phyloP scores from a whole-genome alignment of 2,888 invertebrate species.

The Marasmarcha lunaedactyla region DNA sequence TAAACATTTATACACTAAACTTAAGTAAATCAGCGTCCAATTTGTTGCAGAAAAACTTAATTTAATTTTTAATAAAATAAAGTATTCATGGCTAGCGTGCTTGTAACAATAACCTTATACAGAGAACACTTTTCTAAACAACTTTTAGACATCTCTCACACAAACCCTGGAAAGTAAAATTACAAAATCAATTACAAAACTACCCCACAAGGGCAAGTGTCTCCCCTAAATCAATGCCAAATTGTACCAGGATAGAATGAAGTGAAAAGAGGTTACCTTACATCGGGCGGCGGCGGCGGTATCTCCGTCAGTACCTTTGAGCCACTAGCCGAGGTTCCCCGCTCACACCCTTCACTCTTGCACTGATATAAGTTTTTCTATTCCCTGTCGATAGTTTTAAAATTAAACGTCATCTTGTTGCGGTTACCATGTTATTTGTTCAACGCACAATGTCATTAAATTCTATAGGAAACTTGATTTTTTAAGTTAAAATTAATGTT shows the following conservation, averaged over 20 bases:
- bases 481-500: too few species aligned
- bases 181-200: too few species aligned
- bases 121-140: too few species aligned
- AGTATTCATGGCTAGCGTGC: too few species aligned
- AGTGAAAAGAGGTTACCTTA: constrained; percentile 30
- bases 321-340: too few species aligned
- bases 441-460: constrained; percentile 57
- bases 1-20: too few species aligned
- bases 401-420: constrained; percentile 64
- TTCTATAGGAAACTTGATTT: constrained; percentile 18
- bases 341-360: constrained; percentile 17
- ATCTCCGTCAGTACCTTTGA: constrained; percentile 18
- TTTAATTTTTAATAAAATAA: too few species aligned
- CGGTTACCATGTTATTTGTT: constrained; percentile 62
- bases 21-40: too few species aligned
- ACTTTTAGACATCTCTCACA: too few species aligned
- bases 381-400: constrained; percentile 49
- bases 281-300: constrained; percentile 19
- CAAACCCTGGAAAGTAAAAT: too few species aligned
- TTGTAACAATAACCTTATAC: too few species aligned
- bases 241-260: constrained; percentile 53
- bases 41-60: too few species aligned
- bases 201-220: constrained; percentile 11
- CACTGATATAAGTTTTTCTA: constrained; percentile 58
- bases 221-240: constrained; percentile 66